Evolutionary conservation across 2,113 vertebrate species (phyloP), one percentile per base, ranked within the genome.

Genomic region (Tetrao urogallus): DNA sequence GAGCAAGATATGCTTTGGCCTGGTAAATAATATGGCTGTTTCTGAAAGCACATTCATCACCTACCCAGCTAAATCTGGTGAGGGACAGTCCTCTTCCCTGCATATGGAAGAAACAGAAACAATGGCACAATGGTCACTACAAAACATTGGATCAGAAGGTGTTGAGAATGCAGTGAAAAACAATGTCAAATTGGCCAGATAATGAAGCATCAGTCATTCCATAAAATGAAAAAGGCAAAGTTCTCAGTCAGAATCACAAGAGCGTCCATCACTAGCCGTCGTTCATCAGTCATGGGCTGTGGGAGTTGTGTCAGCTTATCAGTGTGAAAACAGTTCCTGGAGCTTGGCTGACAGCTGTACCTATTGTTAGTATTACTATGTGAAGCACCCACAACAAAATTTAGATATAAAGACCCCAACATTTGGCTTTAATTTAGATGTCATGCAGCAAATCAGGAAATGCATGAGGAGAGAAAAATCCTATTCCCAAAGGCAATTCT

Each of bases 41-140:
- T 77, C 3, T 5, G 16, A 90, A 92, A 93, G 92, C 38, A 69
- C 14, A 5, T 65, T 89, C 1, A 25, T 97, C 97, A 99, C 99
- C 98, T 99, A 99, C 99, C 99, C 99, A 98, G 98, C 98, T 99
- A 97, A 99, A 99, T 98, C 98, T 99, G 98, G 98, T 98, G 96
- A 98, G 98, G 94, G 98, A 98, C 97, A 99, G 97, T 98, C 98
- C 98, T 98, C 98, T 98, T 98, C 99, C 99, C 99, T 99, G 98
- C 92, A 96, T 56, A 96, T 95, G 97, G 50, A 98, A 98, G 94
- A 98, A 97, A 99, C 84, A 98, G 96, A 98, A 94, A 98, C 67
- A 97, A 56, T 73, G 96, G 97, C 58, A 94, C 17, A 84, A 57
- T 82, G 91, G 64, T 95, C 91, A 88, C 63, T 76, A 67, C 32